These are phyloP conservation scores for Forbesichthys papilliferus DNA, from an alignment of 2,113 vertebrate species.

Conservation along the genomic window DNA sequence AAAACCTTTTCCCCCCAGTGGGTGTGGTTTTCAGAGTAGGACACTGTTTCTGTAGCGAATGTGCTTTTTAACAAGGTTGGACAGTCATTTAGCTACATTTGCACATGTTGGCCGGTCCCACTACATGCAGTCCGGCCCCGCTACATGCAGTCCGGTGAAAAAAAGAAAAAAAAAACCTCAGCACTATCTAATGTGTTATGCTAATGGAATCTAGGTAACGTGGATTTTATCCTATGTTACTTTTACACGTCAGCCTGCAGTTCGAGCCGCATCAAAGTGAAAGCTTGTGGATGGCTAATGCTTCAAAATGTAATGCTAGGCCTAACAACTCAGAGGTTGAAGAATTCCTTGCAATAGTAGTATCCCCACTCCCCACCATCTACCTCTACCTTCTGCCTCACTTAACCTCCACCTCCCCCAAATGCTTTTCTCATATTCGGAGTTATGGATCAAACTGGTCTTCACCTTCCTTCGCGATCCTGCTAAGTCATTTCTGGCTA, in stretches of 20 bases:
- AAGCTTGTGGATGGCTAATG: conserved; percentile 94
- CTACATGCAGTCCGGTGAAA: too few species aligned
- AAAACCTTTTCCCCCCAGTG: too few species aligned
- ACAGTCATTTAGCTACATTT: too few species aligned
- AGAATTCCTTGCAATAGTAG: conserved; percentile 97
- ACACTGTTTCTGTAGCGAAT: too few species aligned
- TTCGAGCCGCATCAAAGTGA: conserved; percentile 93
- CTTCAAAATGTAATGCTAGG: conserved; percentile 93
- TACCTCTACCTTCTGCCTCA: conserved; percentile 85
- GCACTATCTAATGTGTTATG: too few species aligned
- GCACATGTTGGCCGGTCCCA: too few species aligned
- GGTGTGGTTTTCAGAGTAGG: too few species aligned
- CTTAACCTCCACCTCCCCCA: conserved; percentile 80
- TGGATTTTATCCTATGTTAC: too few species aligned
- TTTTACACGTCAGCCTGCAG: conserved; percentile 54
- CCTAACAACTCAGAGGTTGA: conserved; percentile 95
- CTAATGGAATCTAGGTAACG: too few species aligned
- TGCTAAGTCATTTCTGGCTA: conserved; percentile 99
- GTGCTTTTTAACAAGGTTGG: too few species aligned
- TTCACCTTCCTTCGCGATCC: conserved; percentile 99
- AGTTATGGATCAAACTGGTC: conserved; percentile 98
- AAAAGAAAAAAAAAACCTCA: too few species aligned
- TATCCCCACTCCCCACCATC: conserved; percentile 55
- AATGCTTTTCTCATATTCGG: conserved; percentile 99
- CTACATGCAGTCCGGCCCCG: too few species aligned